Evolutionary conservation across 2,113 vertebrate genomes (phyloP).

Genomic region (Mormyrus lacerda): DNA sequence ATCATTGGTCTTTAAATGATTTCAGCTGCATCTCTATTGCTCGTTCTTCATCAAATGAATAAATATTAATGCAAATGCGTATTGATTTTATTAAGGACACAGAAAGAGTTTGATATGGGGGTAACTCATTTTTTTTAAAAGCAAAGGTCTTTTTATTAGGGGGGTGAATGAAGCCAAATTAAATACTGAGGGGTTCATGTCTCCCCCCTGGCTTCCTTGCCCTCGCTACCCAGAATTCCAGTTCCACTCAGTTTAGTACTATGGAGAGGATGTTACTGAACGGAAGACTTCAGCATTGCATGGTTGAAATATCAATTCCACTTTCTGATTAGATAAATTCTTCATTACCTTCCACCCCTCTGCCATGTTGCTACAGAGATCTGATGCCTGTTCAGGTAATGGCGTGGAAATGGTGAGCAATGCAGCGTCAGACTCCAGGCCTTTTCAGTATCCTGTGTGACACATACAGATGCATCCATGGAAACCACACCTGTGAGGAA

Average conservation of each 20-base stretch:
- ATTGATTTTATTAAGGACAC: neutral
- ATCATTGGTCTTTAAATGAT: neutral
- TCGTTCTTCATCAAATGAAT: neutral
- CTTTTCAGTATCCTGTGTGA: neutral
- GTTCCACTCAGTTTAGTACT: neutral
- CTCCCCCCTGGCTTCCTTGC: neutral
- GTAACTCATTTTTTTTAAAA: neutral
- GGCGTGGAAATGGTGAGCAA: neutral
- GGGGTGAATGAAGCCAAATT: neutral
- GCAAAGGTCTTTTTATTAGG: neutral
- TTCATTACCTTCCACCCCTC: neutral
- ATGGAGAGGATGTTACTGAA: neutral
- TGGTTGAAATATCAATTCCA: neutral
- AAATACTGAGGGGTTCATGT: neutral
- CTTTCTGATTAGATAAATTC: neutral
- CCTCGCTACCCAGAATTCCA: neutral
- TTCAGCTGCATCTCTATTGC: neutral
- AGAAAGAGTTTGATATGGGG: neutral
- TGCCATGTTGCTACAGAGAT: neutral
- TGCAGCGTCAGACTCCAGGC: neutral
- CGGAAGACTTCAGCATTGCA: neutral
- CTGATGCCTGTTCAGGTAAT: neutral
- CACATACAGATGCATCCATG: neutral
- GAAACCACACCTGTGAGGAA: neutral
- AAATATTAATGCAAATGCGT: neutral